phyloP scores from a whole-genome alignment of 2,797 vertebrate genomes.

The Valencia hispanica region DNA sequence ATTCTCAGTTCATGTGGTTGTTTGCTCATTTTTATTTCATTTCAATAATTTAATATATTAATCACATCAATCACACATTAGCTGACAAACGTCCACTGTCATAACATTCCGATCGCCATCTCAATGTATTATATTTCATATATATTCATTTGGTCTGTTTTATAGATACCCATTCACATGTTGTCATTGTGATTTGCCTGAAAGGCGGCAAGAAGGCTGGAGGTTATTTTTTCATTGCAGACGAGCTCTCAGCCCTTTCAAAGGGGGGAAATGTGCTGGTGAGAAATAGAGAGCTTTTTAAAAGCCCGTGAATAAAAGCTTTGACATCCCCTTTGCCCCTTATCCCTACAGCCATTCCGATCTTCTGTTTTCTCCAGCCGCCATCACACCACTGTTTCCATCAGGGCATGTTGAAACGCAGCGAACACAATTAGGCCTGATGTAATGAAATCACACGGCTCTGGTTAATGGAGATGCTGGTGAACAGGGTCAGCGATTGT shows the following conservation, averaged over 20 bases:
- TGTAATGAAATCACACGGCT: constrained; percentile 79
- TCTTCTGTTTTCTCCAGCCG: constrained; percentile 50
- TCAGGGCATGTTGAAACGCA: constrained; percentile 58
- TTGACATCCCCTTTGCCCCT: constrained; percentile 78
- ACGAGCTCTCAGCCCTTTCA: constrained; percentile 42
- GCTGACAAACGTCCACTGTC: constrained; percentile 10
- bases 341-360: constrained; percentile 34
- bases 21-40: constrained; percentile 5
- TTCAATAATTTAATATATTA: neutral
- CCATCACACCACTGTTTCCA: constrained; percentile 58
- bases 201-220: constrained; percentile 35
- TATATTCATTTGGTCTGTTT: constrained; percentile 22
- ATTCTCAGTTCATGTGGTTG: neutral
- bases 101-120: neutral
- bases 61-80: neutral
- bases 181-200: constrained; percentile 42
- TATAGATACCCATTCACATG: constrained; percentile 20
- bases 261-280: constrained; percentile 38
- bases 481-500: constrained; percentile 60
- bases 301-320: constrained; percentile 82
- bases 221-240: constrained; percentile 53
- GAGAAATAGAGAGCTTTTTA: constrained; percentile 74
- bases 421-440: constrained; percentile 70
- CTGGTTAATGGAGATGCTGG: constrained; percentile 75
- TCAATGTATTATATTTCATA: constrained; percentile 10